A percentile compares a stretch with the other conserved stretches of the same genome.
phyloP scores from a whole-genome alignment of 2,113 vertebrate species.

The Benitochromis conjunctus region DNA sequence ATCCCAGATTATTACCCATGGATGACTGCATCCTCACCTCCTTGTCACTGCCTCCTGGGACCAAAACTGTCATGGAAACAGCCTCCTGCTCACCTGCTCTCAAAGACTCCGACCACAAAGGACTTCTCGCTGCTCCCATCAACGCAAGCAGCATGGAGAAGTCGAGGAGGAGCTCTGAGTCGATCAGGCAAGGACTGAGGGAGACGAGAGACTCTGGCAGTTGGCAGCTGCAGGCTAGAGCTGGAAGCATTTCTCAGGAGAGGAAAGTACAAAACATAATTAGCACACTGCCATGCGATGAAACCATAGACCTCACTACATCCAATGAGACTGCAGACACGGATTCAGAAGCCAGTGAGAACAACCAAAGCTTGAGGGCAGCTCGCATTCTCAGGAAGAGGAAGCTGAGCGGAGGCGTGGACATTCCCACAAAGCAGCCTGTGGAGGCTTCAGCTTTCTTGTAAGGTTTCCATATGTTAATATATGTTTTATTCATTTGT shows the following conservation, averaged over 20 bases:
- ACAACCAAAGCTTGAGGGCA: slow-evolving; percentile 22
- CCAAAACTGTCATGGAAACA: slow-evolving; percentile 3
- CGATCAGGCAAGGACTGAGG: background rate
- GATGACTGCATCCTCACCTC: slow-evolving; percentile 72
- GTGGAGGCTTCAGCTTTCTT: slow-evolving; percentile 8
- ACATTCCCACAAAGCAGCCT: slow-evolving; percentile 39
- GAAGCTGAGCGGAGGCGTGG: slow-evolving; percentile 47
- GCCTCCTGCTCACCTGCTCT: slow-evolving; percentile 20
- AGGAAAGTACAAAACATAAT: background rate
- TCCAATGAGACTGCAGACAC: background rate
- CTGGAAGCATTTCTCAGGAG: slow-evolving; percentile 17
- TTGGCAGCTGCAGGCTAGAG: slow-evolving; percentile 1
- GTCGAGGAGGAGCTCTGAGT: background rate
- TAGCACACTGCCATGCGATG: background rate
- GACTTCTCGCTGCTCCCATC: background rate
- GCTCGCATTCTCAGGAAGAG: slow-evolving; percentile 51
- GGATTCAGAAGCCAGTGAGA: slow-evolving; percentile 10
- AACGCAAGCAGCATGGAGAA: background rate
- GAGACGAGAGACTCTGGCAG: background rate
- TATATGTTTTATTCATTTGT: background rate
- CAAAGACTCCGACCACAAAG: slow-evolving; percentile 26
- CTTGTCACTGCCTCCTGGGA: slow-evolving; percentile 55
- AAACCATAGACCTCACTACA: slow-evolving; percentile 51
- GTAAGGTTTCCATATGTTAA: slow-evolving; percentile 32
- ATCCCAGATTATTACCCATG: slow-evolving; percentile 61